Percentiles rank a stretch among this genome's conserved stretches.
phyloP scores from a whole-genome alignment of 2,888 invertebrate species.

The Druceiella hillmani region DNA sequence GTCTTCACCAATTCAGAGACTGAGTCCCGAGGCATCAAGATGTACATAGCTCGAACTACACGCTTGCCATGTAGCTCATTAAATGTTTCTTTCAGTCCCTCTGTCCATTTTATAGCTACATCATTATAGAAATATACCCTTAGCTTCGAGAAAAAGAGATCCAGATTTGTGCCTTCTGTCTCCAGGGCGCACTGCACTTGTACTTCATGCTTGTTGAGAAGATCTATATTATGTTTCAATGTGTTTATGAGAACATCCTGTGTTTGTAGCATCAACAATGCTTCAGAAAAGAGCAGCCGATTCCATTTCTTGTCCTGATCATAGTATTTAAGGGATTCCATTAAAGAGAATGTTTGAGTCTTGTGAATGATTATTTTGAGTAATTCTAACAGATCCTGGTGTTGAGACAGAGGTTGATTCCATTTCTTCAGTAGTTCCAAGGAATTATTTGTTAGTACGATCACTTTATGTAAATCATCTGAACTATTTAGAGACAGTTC shows the following conservation, averaged over 20 bases:
- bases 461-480: conserved; percentile 23
- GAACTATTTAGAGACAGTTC: conserved; percentile 18
- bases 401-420: conserved; percentile 31
- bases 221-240: conserved; percentile 34
- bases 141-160: conserved; percentile 30
- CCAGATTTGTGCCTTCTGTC: conserved; percentile 28
- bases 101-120: conserved; percentile 29
- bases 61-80: conserved; percentile 25
- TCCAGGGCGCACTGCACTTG: conserved; percentile 28
- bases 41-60: conserved; percentile 31
- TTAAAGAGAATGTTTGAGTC: conserved; percentile 30
- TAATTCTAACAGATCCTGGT: conserved; percentile 29
- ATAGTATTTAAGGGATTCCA: conserved; percentile 30
- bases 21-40: conserved; percentile 28
- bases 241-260: conserved; percentile 34
- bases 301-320: conserved; percentile 36
- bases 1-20: conserved; percentile 30
- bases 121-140: conserved; percentile 34
- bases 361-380: conserved; percentile 30
- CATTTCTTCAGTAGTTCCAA: conserved; percentile 31
- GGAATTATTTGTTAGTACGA: conserved; percentile 11
- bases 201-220: conserved; percentile 28
- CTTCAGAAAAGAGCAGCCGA: conserved; percentile 35
- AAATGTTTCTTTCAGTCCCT: conserved; percentile 28
- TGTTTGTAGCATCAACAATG: conserved; percentile 30